Base-by-base conservation (phyloP, 1,140 invertebrate genomes). In the Bathynomus jamesi region DNA sequence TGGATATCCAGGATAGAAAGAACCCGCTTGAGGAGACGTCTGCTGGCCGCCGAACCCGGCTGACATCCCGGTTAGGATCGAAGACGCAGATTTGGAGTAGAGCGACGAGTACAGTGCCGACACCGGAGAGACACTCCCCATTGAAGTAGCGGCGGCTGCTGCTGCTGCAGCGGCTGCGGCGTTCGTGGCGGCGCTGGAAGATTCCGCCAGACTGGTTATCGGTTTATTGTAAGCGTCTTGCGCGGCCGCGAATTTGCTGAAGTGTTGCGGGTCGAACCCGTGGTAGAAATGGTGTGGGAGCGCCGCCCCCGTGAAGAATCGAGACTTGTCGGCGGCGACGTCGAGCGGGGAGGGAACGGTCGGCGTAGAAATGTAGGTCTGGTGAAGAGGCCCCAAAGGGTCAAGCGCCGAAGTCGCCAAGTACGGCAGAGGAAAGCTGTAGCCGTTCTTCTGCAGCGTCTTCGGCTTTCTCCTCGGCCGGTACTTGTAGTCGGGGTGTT, bases 401-500 rank as follows among this genome's bases (percentile, higher is more conserved):
- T 80, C 79, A 32, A 79, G 74, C 27, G 76, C 73, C 10, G 74
- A 73, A 0, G 77, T 74, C 7, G 75, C 65, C 70, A 80, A 70
- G 67, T 79, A 80, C 24, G 79, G 78, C 69, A 80, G 72, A 8
- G 79, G 78, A 72, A 79, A 80, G 53, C 78, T 75, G 73, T 79
- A 79, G 21, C 79, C 77, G 46, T 78, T 75, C 71, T 79, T 80
- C 69, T 80, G 79, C 1, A 78, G 74, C 2, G 78, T 79, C 61
- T 83, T 83, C 32, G 83, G 83, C 67, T 83, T 88, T 67, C 87
- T 79, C 53, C 87, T 78, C 1, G 87, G 87, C 24, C 87, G 78
- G 80, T 89, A 89, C 78, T 89, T 89, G 82, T 89, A 89, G 78
- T 89, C 88, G 0, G 87, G 87, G 79, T 89, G 87, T 53, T 89